Evolutionary conservation across 2,797 vertebrate species (phyloP).

Genomic region (Periparus ater): DNA sequence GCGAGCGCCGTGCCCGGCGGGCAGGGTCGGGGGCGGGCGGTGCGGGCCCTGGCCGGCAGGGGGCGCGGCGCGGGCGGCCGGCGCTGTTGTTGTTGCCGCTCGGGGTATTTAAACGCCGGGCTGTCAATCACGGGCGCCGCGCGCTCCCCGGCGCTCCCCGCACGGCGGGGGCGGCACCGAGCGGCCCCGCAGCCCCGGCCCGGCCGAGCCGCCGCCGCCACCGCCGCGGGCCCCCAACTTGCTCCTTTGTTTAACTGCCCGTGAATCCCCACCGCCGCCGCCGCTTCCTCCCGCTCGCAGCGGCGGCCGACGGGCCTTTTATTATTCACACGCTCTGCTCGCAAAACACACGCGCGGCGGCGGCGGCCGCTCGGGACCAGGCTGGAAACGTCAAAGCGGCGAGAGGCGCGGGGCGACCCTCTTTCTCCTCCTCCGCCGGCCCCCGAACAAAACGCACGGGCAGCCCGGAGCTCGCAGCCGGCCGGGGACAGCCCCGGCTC

Average conservation of each 20-base stretch:
- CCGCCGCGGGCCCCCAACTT: constrained; percentile 61
- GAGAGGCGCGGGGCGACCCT: neutral
- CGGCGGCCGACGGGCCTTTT: constrained; percentile 65
- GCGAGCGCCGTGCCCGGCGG: neutral
- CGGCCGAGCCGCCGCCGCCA: constrained; percentile 41
- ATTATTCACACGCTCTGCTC: constrained; percentile 65
- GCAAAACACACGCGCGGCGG: constrained; percentile 67
- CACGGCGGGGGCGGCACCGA: constrained; percentile 17
- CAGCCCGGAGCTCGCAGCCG: neutral
- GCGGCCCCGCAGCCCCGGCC: constrained; percentile 42
- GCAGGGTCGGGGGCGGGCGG: neutral
- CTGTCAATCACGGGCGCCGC: constrained; percentile 83
- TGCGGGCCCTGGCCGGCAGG: neutral
- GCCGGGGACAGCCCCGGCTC: neutral
- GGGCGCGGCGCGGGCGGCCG: neutral
- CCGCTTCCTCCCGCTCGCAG: neutral
- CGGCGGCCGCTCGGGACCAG: constrained; percentile 47
- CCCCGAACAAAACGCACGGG: neutral
- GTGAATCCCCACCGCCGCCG: constrained; percentile 45
- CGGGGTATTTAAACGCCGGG: constrained; percentile 92
- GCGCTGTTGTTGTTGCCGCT: constrained; percentile 65
- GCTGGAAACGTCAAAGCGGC: constrained; percentile 65
- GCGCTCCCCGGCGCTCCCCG: neutral
- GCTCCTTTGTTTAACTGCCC: constrained; percentile 84
- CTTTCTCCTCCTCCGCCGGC: neutral